phyloP scores from a whole-genome alignment of 2,113 vertebrate species.

The Haemorhous mexicanus region DNA sequence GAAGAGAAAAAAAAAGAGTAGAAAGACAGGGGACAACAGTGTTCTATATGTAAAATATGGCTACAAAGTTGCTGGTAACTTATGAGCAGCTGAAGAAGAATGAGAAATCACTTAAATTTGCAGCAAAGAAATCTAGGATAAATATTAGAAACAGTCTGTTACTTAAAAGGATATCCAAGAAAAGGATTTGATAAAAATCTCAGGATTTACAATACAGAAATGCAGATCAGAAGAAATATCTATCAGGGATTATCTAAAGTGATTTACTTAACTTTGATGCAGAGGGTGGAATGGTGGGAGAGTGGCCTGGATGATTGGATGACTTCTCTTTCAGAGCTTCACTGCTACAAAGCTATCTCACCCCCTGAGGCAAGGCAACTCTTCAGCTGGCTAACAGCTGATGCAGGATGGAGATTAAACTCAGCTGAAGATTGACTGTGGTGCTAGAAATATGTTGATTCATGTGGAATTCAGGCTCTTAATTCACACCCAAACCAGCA shows the following conservation, averaged over 20 bases:
- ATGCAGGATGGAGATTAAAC: not conserved
- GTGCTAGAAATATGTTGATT: not conserved
- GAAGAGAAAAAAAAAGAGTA: not conserved
- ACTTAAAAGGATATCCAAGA: not conserved
- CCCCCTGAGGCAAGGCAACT: not conserved
- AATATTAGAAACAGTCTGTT: not conserved
- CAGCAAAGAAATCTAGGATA: not conserved
- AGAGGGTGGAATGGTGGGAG: not conserved
- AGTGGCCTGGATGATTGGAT: not conserved
- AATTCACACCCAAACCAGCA: not conserved
- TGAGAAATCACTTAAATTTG: not conserved
- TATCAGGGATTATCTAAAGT: not conserved
- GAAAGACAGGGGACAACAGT: not conserved
- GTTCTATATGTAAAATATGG: not conserved
- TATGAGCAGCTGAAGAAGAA: not conserved
- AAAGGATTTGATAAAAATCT: not conserved
- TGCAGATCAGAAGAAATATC: not conserved
- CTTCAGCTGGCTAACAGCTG: conserved; percentile 39
- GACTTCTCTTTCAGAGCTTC: not conserved
- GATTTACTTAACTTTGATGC: not conserved
- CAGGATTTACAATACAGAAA: not conserved
- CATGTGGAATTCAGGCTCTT: not conserved
- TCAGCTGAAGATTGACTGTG: not conserved
- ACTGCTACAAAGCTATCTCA: not conserved
- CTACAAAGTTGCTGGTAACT: not conserved